Base-by-base conservation (phyloP, 2,797 vertebrate species). In the Vultur gryphus region DNA sequence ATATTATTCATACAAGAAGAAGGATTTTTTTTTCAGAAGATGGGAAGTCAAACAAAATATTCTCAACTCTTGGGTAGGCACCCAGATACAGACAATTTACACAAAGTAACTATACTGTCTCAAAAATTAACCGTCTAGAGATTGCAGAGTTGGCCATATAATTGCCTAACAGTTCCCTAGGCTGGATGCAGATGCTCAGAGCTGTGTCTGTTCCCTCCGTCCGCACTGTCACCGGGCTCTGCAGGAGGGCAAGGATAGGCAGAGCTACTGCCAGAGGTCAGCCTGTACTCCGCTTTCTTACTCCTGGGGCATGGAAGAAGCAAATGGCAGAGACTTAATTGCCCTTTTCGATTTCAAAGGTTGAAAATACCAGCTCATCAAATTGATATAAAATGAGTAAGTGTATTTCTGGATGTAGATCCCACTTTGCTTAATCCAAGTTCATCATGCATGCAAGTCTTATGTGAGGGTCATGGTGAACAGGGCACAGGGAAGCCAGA, bases 211-310 rank as follows among this genome's bases (percentile, higher is more conserved):
- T 69, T 85, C 51, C 65, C 16, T 70, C 44, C 3, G 1, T 33
- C 52, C 2, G 2, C 0, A 2, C 49, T 35, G 64, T 46, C 59
- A 55, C 20, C 0, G 0, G 39, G 17, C 41, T 67, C 67, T 3
- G 13, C 49, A 59, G 65, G 55, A 75, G 33, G 52, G 35, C 28
- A 73, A 64, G 29, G n/a, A 43, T 1, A 58, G 61, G 65, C 52
- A 92, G 11, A 93, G 44, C 28, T 49, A 6, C 33, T 76, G 90
- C 59, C 62, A 62, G 52, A 66, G 28, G 8, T 67, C 23, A 23
- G 52, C 24, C 17, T 73, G 51, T 17, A 24, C 39, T 43, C 39
- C 0, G 4, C 25, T 55, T 77, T 49, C 19, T 69, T 70, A 52
- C 39, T 75, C 43, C 33, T 59, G 39, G 18, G 44, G n/a, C 31